A percentile compares a stretch with the other conserved stretches of the same genome.
phyloP scores from a whole-genome alignment of 2,797 vertebrate genomes.

The Clarias pachynema region DNA sequence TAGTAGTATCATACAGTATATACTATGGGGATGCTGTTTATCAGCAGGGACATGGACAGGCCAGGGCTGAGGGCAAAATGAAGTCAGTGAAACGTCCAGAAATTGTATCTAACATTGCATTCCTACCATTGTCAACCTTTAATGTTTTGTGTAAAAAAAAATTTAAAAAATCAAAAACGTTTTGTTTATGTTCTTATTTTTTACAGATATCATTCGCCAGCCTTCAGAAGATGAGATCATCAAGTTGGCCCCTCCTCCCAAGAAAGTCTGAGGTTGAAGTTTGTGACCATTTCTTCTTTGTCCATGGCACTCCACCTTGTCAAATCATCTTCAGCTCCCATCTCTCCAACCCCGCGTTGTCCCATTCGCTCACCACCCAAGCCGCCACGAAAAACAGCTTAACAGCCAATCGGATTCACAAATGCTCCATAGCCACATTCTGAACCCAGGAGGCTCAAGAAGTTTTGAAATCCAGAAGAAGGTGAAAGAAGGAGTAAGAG shows the following conservation, averaged over 20 bases:
- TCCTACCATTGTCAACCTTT: not conserved
- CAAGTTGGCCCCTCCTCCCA: conserved; percentile 92
- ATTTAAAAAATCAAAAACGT: not conserved
- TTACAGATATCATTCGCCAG: conserved; percentile 91
- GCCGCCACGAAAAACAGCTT: conserved; percentile 44
- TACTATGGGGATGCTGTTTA: not conserved
- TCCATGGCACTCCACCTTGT: conserved; percentile 61
- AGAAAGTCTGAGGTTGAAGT: conserved; percentile 83
- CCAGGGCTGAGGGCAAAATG: not conserved
- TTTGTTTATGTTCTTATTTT: not conserved
- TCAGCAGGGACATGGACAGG: not conserved
- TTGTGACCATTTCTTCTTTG: conserved; percentile 64
- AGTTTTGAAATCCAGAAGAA: conserved; percentile 15
- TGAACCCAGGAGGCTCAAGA: conserved; percentile 46
- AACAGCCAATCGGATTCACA: conserved; percentile 69
- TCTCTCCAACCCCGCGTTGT: conserved; percentile 53
- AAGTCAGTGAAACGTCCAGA: not conserved
- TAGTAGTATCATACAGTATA: not conserved
- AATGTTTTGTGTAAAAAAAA: not conserved
- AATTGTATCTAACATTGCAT: not conserved
- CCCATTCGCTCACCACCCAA: conserved; percentile 24
- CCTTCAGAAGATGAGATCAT: conserved; percentile 97
- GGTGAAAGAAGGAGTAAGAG: conserved; percentile 45
- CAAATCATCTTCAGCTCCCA: conserved; percentile 49
- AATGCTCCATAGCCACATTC: conserved; percentile 48